Evolutionary conservation across 2,888 invertebrate species (phyloP), one percentile per base, ranked within the genome.

Genomic region (Lysandra bellargus): DNA sequence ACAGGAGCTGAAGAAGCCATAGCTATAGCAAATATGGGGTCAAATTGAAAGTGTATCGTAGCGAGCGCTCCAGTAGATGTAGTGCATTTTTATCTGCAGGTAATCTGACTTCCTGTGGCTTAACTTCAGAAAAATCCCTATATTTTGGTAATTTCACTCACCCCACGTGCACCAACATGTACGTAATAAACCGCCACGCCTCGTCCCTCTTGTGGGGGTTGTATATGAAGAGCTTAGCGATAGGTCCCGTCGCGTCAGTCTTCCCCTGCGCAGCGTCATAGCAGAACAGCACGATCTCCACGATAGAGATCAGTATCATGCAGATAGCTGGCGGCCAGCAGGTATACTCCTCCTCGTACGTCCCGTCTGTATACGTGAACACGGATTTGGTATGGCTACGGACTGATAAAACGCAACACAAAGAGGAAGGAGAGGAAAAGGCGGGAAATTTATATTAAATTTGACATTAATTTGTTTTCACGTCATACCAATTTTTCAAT

Each of bases 111-210:
- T 49, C 49, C 53, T 3, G 53, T 53, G 14, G 53, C 4, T 53
- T 53, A 4, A 53, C 14, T 2, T 57, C 57, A 1, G 57, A 57
- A 0, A 4, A 57, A 5, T 5, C 57, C 5, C 17, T 17, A 57
- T 57, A 57, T 17, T 57, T 57, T 57, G 12, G 17, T 57, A 6
- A 57, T 76, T 37, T 23, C 49, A 90, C 96, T 95, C 89, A 97
- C 97, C 98, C 98, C 81, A 98, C 97, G 91, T 99, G 99, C 40
- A 99, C 98, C 88, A 99, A 97, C 98, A 99, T 99, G 88, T 99
- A 99, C 0, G 98, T 97, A 77, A 99, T 85, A 89, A 97, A 99
- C 85, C 99, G 95, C 99, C 99, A 99, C 0, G 97, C 97, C 92
- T 99, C 97, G 79, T 96, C 95, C 81, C 99, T 95, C 86, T 96